These are phyloP conservation scores for Erethizon dorsatum DNA, from an alignment of 2,797 vertebrate genomes.

Conservation along the genomic window DNA sequence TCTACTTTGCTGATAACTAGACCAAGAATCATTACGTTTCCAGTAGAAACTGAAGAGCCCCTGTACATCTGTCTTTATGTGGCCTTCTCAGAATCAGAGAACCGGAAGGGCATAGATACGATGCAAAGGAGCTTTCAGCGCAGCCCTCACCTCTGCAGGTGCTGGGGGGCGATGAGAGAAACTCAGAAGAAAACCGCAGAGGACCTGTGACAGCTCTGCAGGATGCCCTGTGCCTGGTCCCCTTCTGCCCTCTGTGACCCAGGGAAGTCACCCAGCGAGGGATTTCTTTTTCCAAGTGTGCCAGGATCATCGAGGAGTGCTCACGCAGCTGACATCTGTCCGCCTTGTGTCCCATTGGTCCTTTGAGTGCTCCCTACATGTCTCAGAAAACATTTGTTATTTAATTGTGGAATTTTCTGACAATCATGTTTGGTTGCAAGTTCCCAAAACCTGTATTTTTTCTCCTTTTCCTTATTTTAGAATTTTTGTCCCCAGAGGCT, in stretches of 20 bases:
- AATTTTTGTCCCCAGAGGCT: constrained; percentile 28
- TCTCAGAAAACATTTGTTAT: constrained; percentile 64
- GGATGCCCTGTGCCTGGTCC: background rate
- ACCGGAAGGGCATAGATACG: background rate
- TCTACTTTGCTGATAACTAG: constrained; percentile 70
- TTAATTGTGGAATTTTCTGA: constrained; percentile 71
- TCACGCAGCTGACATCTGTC: background rate
- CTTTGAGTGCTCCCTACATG: background rate
- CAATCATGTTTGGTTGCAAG: constrained; percentile 72
- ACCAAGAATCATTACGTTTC: constrained; percentile 37
- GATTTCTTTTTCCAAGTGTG: constrained; percentile 48
- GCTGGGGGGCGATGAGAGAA: constrained; percentile 3
- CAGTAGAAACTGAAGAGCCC: constrained; percentile 64
- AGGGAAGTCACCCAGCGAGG: constrained; percentile 38
- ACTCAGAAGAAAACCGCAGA: background rate
- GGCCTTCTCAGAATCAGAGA: constrained; percentile 75
- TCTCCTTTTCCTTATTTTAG: constrained; percentile 45
- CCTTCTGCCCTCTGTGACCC: background rate
- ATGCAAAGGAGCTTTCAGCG: background rate
- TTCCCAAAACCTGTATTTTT: constrained; percentile 73
- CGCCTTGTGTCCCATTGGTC: background rate
- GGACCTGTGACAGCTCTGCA: background rate
- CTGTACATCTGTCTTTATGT: constrained; percentile 46
- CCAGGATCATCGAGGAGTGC: constrained; percentile 42
- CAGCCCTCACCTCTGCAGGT: background rate